Evolutionary conservation across 2,888 invertebrate species (phyloP).

Genomic region (Lepetodrilus schrolli): DNA sequence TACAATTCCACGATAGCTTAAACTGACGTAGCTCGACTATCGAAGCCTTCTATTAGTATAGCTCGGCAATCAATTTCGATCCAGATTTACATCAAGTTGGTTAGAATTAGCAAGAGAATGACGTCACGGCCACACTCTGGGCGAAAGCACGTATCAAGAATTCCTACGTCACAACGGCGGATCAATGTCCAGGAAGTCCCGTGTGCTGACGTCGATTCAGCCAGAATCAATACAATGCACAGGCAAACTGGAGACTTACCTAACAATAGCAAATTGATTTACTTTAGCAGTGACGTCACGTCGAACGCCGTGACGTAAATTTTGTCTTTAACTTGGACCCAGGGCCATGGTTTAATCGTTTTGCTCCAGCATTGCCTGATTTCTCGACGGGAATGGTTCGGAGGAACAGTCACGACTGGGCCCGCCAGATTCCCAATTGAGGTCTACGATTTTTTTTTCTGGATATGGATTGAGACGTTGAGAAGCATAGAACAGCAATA

Average conservation of each 20-base stretch:
- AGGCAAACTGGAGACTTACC: neutral
- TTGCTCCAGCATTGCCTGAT: neutral
- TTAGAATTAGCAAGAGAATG: neutral
- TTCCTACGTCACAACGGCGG: neutral
- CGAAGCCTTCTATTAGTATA: neutral
- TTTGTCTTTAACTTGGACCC: neutral
- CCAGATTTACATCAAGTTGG: neutral
- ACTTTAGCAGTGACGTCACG: neutral
- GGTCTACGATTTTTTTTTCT: too few species aligned
- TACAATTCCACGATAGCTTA: too few species aligned
- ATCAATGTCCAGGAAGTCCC: neutral
- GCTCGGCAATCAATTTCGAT: neutral
- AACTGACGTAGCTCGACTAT: neutral
- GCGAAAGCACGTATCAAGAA: neutral
- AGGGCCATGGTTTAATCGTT: constrained; percentile 15
- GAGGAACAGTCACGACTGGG: too few species aligned
- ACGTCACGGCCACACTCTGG: neutral
- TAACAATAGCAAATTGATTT: constrained; percentile 11
- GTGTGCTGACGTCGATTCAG: neutral
- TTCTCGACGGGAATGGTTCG: neutral
- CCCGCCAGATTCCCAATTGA: too few species aligned
- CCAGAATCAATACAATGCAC: neutral
- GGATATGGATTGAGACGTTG: too few species aligned
- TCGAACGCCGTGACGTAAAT: neutral
- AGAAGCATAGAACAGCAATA: too few species aligned